These are phyloP conservation scores for Cryptoleucopteryx plumbea DNA, from an alignment of 2,113 vertebrate genomes.

Conservation along the genomic window DNA sequence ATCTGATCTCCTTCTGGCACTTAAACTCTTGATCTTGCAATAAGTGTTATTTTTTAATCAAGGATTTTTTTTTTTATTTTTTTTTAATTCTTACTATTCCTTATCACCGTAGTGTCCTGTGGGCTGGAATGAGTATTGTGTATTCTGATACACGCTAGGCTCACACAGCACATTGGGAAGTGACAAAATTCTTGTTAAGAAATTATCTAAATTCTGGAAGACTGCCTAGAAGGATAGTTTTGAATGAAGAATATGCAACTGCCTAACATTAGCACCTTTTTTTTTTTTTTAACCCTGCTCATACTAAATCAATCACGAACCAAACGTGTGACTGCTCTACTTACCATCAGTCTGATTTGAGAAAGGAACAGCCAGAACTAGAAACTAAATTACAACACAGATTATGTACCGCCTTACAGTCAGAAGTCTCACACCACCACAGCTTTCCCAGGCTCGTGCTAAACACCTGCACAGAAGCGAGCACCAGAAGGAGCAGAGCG, in stretches of 20 bases:
- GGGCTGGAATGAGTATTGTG: neutral
- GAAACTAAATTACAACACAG: neutral
- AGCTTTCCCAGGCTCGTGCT: neutral
- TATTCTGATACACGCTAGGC: neutral
- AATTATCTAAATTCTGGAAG: neutral
- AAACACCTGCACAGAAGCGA: neutral
- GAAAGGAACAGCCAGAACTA: neutral
- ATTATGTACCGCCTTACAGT: neutral
- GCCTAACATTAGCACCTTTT: neutral
- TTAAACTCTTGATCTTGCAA: neutral
- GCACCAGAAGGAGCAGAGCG: neutral
- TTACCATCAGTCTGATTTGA: neutral
- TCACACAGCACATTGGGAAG: neutral
- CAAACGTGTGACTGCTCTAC: neutral
- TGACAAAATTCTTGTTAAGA: neutral
- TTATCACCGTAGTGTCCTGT: neutral
- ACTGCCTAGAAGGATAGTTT: neutral
- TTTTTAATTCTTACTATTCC: neutral
- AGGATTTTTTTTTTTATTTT: neutral
- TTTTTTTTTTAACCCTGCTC: neutral
- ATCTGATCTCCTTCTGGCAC: neutral
- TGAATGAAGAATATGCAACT: neutral
- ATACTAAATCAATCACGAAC: neutral
- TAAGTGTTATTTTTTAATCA: neutral
- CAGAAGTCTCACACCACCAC: neutral